phyloP scores from a whole-genome alignment of 2,888 invertebrate species.

The Asteroscopus sphinx region DNA sequence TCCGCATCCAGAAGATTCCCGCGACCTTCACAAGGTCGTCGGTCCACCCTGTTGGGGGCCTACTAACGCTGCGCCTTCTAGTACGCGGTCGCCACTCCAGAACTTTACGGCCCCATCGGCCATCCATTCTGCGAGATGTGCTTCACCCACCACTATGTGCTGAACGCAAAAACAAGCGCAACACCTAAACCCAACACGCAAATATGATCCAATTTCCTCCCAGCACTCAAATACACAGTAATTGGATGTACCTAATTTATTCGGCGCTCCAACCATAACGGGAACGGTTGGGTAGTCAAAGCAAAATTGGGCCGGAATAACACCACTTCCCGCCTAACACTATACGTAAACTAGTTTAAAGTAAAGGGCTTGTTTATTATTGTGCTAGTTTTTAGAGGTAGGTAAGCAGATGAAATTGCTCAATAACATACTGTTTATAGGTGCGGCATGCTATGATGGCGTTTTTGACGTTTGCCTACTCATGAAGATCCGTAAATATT shows the following conservation, averaged over 20 bases:
- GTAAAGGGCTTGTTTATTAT: slow-evolving; percentile 38
- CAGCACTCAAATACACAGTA: slow-evolving; percentile 47
- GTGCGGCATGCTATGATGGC: too few species aligned
- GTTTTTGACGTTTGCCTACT: too few species aligned
- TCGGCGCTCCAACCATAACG: slow-evolving; percentile 40
- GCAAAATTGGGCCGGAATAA: slow-evolving; percentile 39
- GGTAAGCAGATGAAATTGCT: not conserved
- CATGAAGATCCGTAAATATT: too few species aligned
- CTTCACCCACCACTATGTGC: slow-evolving; percentile 2
- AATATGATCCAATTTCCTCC: slow-evolving; percentile 49
- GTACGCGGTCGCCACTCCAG: too few species aligned
- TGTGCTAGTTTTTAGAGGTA: slow-evolving; percentile 10
- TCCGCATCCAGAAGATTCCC: too few species aligned
- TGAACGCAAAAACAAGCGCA: slow-evolving; percentile 19
- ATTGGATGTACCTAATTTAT: slow-evolving; percentile 55
- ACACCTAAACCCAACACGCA: slow-evolving; percentile 7
- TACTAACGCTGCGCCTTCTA: too few species aligned
- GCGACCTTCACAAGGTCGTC: too few species aligned
- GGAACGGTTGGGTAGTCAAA: slow-evolving; percentile 43
- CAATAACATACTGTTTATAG: too few species aligned
- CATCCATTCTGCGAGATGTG: too few species aligned
- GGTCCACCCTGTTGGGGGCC: too few species aligned
- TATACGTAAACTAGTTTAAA: slow-evolving; percentile 46
- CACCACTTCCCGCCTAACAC: slow-evolving; percentile 26
- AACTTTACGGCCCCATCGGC: too few species aligned